A percentile compares a stretch with the other conserved stretches of the same genome.
Conservation (phyloP, 2,797 vertebrate genomes). For the Tarsius wallacei region DNA sequence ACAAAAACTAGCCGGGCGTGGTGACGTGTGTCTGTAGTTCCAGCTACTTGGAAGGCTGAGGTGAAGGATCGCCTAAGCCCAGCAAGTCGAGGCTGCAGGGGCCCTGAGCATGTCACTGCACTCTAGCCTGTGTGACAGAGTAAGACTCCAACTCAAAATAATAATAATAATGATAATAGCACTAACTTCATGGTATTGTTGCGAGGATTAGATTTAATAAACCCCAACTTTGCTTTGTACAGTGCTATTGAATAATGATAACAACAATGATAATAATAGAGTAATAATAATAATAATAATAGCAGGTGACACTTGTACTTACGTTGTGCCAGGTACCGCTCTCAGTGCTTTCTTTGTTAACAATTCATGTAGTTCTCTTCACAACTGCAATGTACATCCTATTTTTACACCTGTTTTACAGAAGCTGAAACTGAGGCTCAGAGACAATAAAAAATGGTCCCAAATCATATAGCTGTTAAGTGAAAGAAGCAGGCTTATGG, state of each 20-base stretch:
- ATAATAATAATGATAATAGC: background rate
- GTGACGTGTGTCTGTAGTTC: no score
- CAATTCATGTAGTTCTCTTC: background rate
- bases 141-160: no score
- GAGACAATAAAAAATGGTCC: background rate
- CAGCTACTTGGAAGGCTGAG: no score
- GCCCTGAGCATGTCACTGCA: no score
- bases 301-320: background rate
- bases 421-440: constrained; percentile 9
- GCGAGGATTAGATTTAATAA: background rate
- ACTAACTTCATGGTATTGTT: background rate
- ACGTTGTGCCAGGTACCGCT: background rate
- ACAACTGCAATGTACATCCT: background rate
- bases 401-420: background rate
- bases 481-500: background rate
- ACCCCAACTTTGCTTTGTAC: background rate
- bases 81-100: no score
- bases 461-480: background rate
- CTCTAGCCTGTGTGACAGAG: no score
- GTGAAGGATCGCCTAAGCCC: no score
- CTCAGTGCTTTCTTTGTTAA: background rate
- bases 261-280: no score
- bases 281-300: background rate
- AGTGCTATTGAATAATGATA: background rate
- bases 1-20: no score